Conservation (phyloP, 2,113 vertebrate species). For the Sceloporus tristichus region DNA sequence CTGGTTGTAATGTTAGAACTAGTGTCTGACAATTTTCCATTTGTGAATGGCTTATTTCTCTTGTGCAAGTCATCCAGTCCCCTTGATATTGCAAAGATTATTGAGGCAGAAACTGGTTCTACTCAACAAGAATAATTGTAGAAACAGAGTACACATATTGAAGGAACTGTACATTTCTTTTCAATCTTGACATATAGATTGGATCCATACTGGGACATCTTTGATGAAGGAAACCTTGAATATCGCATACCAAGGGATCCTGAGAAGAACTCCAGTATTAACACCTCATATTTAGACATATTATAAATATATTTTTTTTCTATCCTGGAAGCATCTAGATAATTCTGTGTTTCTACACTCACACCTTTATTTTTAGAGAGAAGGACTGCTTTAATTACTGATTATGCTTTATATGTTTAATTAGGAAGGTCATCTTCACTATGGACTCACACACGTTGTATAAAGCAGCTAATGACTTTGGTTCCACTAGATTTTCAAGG, state of each 20-base stretch:
- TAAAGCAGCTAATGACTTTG: not conserved
- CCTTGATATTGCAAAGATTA: slow-evolving; percentile 36
- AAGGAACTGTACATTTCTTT: not conserved
- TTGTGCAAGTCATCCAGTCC: not conserved
- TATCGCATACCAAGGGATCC: not conserved
- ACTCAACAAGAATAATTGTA: slow-evolving; percentile 44
- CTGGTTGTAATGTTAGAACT: slow-evolving; percentile 30
- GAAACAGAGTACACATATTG: not conserved
- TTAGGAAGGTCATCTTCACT: not conserved
- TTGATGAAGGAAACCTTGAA: not conserved
- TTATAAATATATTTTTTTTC: not conserved
- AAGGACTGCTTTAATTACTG: not conserved
- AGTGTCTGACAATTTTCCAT: slow-evolving; percentile 30
- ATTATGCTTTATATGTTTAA: not conserved
- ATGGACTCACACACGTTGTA: not conserved
- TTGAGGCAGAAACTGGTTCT: slow-evolving; percentile 35
- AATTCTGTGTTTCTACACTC: not conserved
- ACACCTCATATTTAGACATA: not conserved
- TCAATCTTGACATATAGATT: slow-evolving; percentile 9
- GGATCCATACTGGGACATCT: not conserved
- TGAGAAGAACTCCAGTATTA: not conserved
- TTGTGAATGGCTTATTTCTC: slow-evolving; percentile 38
- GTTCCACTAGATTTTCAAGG: not conserved
- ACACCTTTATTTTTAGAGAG: not conserved
- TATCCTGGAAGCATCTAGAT: not conserved